Percentiles rank a stretch among this genome's conserved stretches.
phyloP scores from a whole-genome alignment of 2,888 invertebrate species.

The Trachelus stipa region DNA sequence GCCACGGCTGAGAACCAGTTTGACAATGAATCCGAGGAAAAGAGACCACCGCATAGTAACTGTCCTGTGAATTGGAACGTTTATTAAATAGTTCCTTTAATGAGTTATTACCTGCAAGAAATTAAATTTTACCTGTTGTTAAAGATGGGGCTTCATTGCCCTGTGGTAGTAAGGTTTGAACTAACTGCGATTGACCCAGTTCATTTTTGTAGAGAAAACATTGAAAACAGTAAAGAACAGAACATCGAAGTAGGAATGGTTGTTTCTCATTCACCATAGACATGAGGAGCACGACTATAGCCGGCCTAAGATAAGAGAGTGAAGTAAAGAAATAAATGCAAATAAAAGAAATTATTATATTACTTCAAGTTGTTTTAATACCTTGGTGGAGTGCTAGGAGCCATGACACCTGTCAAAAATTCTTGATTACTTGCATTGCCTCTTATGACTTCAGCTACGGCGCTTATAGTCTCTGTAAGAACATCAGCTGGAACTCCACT shows the following conservation, averaged over 20 bases:
- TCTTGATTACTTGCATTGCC: slow-evolving; percentile 93
- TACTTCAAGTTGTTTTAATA: slow-evolving; percentile 40
- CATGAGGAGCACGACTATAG: slow-evolving; percentile 94
- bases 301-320: slow-evolving; percentile 73
- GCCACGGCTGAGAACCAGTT: slow-evolving; percentile 97
- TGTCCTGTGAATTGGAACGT: slow-evolving; percentile 73
- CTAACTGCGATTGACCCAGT: slow-evolving; percentile 85
- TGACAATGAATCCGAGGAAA: slow-evolving; percentile 87
- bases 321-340: neutral
- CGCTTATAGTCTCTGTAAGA: slow-evolving; percentile 94
- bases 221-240: slow-evolving; percentile 97
- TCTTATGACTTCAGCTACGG: slow-evolving; percentile 93
- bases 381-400: slow-evolving; percentile 91
- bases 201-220: slow-evolving; percentile 95
- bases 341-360: slow-evolving; percentile 1
- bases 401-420: slow-evolving; percentile 88
- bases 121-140: slow-evolving; percentile 68
- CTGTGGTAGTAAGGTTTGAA: slow-evolving; percentile 92
- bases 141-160: slow-evolving; percentile 79
- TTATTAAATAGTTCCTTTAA: neutral
- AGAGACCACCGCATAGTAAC: slow-evolving; percentile 91
- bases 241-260: slow-evolving; percentile 87
- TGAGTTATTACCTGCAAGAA: neutral
- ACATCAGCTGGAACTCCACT: slow-evolving; percentile 97
- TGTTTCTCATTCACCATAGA: slow-evolving; percentile 99